phyloP scores from a whole-genome alignment of 2,888 invertebrate genomes.

The Julus scandinavius region DNA sequence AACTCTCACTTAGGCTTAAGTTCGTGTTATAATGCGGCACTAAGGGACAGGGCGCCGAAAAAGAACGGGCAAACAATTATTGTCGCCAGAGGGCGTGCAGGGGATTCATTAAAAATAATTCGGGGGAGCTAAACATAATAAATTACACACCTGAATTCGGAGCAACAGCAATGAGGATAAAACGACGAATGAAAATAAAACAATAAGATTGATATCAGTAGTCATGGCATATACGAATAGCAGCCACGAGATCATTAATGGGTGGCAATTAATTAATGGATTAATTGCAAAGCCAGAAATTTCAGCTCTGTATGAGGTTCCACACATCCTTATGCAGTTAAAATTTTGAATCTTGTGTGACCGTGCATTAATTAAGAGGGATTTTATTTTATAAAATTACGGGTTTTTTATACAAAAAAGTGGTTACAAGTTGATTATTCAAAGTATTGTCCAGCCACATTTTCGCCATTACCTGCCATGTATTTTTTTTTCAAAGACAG shows the following conservation, averaged over 20 bases:
- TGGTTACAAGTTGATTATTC: no score
- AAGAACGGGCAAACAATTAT: conserved; percentile 39
- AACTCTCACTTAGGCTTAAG: neutral
- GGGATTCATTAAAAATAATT: conserved; percentile 36
- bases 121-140: neutral
- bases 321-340: neutral
- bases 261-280: conserved; percentile 21
- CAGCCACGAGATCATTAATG: neutral
- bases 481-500: no score
- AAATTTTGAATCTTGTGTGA: no score
- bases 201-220: neutral
- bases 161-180: conserved; percentile 28
- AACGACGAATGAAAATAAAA: conserved; percentile 26
- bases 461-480: no score
- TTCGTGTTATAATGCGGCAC: neutral
- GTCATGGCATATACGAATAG: neutral
- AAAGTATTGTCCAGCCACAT: no score
- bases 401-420: no score
- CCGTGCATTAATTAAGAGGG: no score
- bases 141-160: conserved; percentile 30
- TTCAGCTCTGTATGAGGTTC: neutral
- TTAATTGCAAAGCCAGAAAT: neutral
- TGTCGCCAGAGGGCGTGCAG: conserved; percentile 38
- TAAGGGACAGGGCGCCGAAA: neutral
- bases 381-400: no score